These are phyloP conservation scores for Agonum fuliginosum DNA, from an alignment of 2,888 invertebrate genomes.

Conservation along the genomic window DNA sequence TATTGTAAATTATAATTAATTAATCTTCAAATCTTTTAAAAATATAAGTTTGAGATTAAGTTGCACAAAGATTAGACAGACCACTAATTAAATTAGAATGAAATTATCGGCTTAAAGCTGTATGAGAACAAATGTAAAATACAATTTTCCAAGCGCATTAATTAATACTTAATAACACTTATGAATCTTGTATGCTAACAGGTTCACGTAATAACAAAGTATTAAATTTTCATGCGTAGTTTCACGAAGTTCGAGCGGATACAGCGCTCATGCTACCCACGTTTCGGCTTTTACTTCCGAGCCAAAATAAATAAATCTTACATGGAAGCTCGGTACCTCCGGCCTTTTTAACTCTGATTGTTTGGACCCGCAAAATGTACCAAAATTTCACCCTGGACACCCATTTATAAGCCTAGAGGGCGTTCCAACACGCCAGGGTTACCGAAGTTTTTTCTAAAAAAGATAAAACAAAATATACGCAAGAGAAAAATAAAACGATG, in stretches of 20 bases:
- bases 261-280: slow-evolving; percentile 26
- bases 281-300: slow-evolving; percentile 25
- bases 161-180: slow-evolving; percentile 7
- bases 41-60: no score
- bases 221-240: slow-evolving; percentile 37
- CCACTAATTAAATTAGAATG: no score
- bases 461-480: background rate
- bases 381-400: slow-evolving; percentile 33
- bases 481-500: background rate
- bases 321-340: slow-evolving; percentile 8
- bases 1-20: no score
- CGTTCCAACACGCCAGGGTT: background rate
- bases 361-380: slow-evolving; percentile 24
- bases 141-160: background rate
- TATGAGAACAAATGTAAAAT: background rate
- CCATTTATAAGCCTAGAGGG: slow-evolving; percentile 25
- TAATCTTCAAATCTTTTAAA: no score
- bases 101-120: no score
- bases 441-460: background rate
- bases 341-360: slow-evolving; percentile 37
- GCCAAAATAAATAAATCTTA: slow-evolving; percentile 36
- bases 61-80: no score
- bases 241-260: background rate
- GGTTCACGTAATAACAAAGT: slow-evolving; percentile 34
- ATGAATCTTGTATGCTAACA: slow-evolving; percentile 28